Evolutionary conservation across 2,113 vertebrate genomes (phyloP), one percentile per base, ranked within the genome.

Genomic region (Piaya cayana): DNA sequence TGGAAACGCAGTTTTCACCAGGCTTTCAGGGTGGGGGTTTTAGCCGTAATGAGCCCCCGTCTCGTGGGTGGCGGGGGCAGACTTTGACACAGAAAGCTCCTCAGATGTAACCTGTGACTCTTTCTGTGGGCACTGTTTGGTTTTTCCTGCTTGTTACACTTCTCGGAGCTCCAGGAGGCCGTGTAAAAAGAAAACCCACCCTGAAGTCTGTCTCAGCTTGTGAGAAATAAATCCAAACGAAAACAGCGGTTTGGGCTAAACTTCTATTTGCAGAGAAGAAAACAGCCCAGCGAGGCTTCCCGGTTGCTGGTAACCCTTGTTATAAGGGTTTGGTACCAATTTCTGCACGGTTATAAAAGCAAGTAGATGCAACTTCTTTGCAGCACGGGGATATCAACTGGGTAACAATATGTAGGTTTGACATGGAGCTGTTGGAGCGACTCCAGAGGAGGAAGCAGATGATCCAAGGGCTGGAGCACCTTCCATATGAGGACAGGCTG

Each of bases 21-120:
- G n/a, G n/a, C 60, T 62, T 43, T 1, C 5, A 47, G 37, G 56
- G 26, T 0, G 5, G 23, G 8, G 52, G 53, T 14, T 55, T 60
- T 34, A 8, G n/a, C 50, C 1, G 0, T 58, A 59, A 80, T 2
- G 26, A 88, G 62, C 56, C 37, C 1, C 0, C 14, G 8, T 65
- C 36, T 59, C 1, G 1, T 2, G 1, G 10, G 39, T 23, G 69
- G 12, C 4, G 3, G 15, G 3, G 1, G 34, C 8, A 3, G 39
- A n/a, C 52, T 36, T 37, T 3, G 3, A 34, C 42, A 34, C 2
- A 0, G 6, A 53, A 45, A 25, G 10, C 45, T 70, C 70, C 39
- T 53, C 12, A 4, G 42, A 12, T 55, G 49, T 0, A 2, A 63
- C 79, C 72, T 26, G 10, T 1, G 3, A 62, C 26, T 22, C 50